Base-by-base conservation (phyloP, 2,113 vertebrate species). In the Mobula hypostoma region DNA sequence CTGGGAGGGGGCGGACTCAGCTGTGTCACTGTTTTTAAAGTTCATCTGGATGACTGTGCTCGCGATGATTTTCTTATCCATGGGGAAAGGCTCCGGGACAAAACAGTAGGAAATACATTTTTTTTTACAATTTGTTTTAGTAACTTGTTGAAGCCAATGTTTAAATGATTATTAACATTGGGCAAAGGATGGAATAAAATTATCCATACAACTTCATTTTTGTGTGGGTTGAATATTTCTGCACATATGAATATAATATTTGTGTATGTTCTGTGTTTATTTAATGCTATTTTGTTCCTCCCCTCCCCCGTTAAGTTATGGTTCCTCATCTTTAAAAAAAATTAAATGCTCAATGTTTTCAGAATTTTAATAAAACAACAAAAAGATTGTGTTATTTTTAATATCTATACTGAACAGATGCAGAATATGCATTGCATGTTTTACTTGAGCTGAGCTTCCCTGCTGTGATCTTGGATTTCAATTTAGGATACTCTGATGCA, bases 51-150 rank as follows among this genome's bases (percentile, higher is more conserved):
- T 96, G 98, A 99, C 96, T 97, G 97, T 96, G 96, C 97, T 96
- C 95, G 97, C 95, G 97, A 97, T 95, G 98, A 99, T 96, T 99
- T 98, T 97, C 98, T 98, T 97, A 98, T 99, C 97, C 98, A 97
- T 96, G 99, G 99, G 96, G 99, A 99, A 96, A 96, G 99, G 96
- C 98, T 99, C 97, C 98, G 97, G 98, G 99, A 99, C 97, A 99
- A 99, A 98, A 96, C 97, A 98, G 99, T 99, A 98, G 98, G 96
- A 94, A 94, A 95, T 94, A 36, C 32, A 27, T 63, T 36, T 17
- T 91, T 63, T 83, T 56, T 27, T 36, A 0, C 9, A 12, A 56
- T 72, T 94, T 76, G 7, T 74, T 27, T 48, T 94, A n/a, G 29
- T 92, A 12, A 17, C 48, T 7, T 77, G 48, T 77, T 94, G 40